Conservation (phyloP, 2,113 vertebrate species). For the Strigops habroptila region DNA sequence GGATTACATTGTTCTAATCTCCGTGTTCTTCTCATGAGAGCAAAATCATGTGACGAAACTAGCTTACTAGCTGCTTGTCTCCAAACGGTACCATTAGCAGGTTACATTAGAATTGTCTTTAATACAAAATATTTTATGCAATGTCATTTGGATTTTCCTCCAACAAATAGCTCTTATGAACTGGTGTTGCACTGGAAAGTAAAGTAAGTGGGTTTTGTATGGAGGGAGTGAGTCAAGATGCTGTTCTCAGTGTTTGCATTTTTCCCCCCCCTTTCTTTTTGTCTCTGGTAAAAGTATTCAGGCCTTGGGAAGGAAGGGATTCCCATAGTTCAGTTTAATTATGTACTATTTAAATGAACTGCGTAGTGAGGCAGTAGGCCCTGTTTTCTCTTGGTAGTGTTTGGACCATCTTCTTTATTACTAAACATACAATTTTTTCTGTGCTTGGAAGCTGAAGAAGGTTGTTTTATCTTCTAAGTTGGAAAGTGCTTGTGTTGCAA, state of each 20-base stretch:
- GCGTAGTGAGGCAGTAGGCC: not conserved
- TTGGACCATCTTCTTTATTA: not conserved
- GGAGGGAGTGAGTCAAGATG: not conserved
- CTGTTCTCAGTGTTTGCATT: not conserved
- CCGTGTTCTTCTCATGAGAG: not conserved
- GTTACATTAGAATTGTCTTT: not conserved
- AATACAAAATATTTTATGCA: not conserved
- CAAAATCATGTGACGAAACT: not conserved
- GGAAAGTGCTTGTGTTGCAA: not conserved
- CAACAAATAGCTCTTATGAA: not conserved
- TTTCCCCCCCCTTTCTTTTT: not conserved
- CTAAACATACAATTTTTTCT: not conserved
- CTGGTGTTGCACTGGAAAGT: not conserved
- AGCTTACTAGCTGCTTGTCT: not conserved
- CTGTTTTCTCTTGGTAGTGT: not conserved
- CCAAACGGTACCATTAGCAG: not conserved
- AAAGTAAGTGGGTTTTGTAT: not conserved
- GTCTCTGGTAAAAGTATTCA: not conserved
- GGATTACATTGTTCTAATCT: slow-evolving; percentile 1
- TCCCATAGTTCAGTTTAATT: not conserved
- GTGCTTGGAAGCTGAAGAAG: not conserved
- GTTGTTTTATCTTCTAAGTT: not conserved
- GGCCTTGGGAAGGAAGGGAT: not conserved
- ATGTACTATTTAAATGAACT: not conserved
- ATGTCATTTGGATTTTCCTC: not conserved